Evolutionary conservation across 2,797 vertebrate species (phyloP), one percentile per base, ranked within the genome.

Genomic region (Sebastes cheni): DNA sequence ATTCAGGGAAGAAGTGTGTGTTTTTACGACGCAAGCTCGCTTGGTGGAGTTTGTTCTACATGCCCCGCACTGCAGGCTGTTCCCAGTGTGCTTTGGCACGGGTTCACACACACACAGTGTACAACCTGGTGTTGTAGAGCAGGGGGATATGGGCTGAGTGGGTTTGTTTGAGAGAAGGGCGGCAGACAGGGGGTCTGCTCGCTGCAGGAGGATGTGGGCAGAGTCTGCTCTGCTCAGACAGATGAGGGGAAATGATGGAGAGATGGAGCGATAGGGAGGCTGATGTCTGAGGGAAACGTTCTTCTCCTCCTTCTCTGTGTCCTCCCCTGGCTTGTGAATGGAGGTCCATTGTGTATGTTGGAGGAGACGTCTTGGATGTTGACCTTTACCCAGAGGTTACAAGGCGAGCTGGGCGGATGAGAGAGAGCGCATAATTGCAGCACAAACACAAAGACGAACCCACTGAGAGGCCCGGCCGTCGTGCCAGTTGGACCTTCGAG

Each of bases 201-300:
- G 81, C 85, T 80, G 74, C 50, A 80, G 86, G 90, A 91, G 84
- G 93, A 93, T 92, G 92, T 92, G 92, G 92, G 92, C 73, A 86
- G 84, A 86, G 79, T 80, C 86, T 86, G 73, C 72, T 55, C 79
- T 59, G 69, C 70, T 84, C 84, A 77, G 86, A 88, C 86, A 91
- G 84, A 88, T 86, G 85, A 88, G 79, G 86, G 88, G 87, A 86
- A 92, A 88, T 39, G 90, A 93, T 87, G 82, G 85, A 84, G 84
- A 90, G 91, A 93, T 91, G 76, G 64, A 80, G 79, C 56, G 92
- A 92, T 93, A 93, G 27, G 66, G 67, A 75, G 71, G 72, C 74
- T 85, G 72, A 86, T 81, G 86, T 89, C 88, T 85, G 84, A 78
- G 87, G 79, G 88, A 84, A 84, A 86, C 66, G 34, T 70, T 88